phyloP scores from a whole-genome alignment of 2,113 vertebrate genomes.

The Cairina moschata region DNA sequence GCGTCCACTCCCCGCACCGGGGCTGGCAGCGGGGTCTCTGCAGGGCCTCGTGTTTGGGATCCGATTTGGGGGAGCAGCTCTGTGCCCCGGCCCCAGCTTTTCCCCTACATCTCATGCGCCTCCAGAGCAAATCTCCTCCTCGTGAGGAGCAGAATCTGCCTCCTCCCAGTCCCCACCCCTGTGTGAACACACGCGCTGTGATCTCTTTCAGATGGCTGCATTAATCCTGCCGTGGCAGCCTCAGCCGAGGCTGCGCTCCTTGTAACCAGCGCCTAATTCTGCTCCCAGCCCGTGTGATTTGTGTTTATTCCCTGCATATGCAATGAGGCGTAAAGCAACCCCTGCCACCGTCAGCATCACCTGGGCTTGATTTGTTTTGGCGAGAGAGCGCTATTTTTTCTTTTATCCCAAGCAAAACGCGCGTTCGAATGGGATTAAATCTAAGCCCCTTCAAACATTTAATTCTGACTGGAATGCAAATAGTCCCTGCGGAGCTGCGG shows the following conservation, averaged over 20 bases:
- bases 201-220: neutral
- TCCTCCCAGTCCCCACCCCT: neutral
- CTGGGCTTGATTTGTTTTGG: conserved; percentile 1
- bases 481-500: neutral
- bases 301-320: neutral
- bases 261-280: neutral
- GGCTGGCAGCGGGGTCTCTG: neutral
- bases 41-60: neutral
- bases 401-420: neutral
- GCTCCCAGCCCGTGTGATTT: neutral
- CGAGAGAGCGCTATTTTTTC: neutral
- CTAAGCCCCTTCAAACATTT: neutral
- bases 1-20: neutral
- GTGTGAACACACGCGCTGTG: neutral
- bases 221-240: neutral
- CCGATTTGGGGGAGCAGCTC: neutral
- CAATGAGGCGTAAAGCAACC: neutral
- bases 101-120: rapidly evolving
- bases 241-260: neutral
- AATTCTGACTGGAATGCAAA: conserved; percentile 18
- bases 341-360: neutral
- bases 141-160: neutral
- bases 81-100: neutral
- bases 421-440: conserved; percentile 3
- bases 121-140: neutral